Conservation (phyloP, 2,888 invertebrate species). For the Ophion obscuratus region DNA sequence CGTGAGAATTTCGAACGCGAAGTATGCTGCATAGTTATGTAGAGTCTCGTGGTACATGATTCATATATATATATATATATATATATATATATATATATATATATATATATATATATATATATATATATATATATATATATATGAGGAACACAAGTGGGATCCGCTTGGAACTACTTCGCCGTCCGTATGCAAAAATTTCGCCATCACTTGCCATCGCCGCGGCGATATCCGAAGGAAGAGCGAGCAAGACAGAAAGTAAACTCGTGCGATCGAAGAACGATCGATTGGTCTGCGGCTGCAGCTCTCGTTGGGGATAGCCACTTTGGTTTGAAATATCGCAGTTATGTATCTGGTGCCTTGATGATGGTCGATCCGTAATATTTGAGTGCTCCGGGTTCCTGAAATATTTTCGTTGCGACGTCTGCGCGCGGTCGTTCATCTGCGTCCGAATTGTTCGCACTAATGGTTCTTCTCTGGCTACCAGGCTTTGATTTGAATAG, state of each 20-base stretch:
- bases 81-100: too few relatives aligned
- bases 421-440: not conserved
- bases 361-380: constrained; percentile 28
- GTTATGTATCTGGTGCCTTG: constrained; percentile 48
- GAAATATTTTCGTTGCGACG: not conserved
- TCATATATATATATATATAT: not conserved
- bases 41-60: not conserved
- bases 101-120: too few relatives aligned
- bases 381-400: not conserved
- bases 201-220: not conserved
- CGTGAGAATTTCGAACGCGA: constrained; percentile 48
- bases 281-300: constrained; percentile 25
- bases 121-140: too few relatives aligned
- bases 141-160: not conserved
- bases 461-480: too few relatives aligned
- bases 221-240: not conserved
- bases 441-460: too few relatives aligned
- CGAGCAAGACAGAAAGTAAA: constrained; percentile 50
- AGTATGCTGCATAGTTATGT: constrained; percentile 10
- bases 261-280: constrained; percentile 60
- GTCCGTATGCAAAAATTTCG: constrained; percentile 25
- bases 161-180: constrained; percentile 12
- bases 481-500: too few relatives aligned
- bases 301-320: constrained; percentile 53
- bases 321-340: constrained; percentile 62